Evolutionary conservation across 1,140 invertebrate genomes (phyloP), one percentile per base, ranked within the genome.

Genomic region (Drosophila parvula): DNA sequence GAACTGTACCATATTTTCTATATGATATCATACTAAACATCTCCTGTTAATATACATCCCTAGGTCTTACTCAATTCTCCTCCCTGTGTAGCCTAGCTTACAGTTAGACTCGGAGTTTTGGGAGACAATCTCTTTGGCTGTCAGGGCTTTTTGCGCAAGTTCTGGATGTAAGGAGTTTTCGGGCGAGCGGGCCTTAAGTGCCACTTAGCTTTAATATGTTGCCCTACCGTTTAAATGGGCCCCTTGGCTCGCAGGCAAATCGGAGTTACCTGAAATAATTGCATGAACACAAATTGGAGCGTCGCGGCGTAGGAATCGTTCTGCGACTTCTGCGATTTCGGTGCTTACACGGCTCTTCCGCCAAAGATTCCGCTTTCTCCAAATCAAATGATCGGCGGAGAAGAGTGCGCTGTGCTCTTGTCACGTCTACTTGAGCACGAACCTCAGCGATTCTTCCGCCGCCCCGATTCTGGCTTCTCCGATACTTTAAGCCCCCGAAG

Each of bases 211-310:
- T 85, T 80, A 84, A 84, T 84, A 85, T 63, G 73, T 73, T 84
- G 81, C 81, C 73, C 81, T 74, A 74, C 76, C 80, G 77, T 78
- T 82, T 82, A 82, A 84, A 80, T 83, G 80, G 76, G 76, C 61
- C 59, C 27, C 38, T 34, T 65, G 30, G 18, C 28, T 64, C 9
- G 58, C 48, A 65, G 41, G 67, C 68, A 79, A 82, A 76, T 76
- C 57, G 65, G 53, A 79, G 80, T 83, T 83, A 74, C 62, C 81
- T 80, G 77, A 84, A 83, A 83, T 83, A 83, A 83, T 83, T 84
- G 75, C 81, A 58, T 77, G 81, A 79, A 84, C 81, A 80, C 81
- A 83, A 83, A 84, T 83, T 84, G 57, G 81, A 83, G 81, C 81
- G 81, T 78, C 44, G 45, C 53, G 41, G 56, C 59, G 63, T 84